phyloP scores from a whole-genome alignment of 2,797 vertebrate species.

The Cyprinodon diabolis region DNA sequence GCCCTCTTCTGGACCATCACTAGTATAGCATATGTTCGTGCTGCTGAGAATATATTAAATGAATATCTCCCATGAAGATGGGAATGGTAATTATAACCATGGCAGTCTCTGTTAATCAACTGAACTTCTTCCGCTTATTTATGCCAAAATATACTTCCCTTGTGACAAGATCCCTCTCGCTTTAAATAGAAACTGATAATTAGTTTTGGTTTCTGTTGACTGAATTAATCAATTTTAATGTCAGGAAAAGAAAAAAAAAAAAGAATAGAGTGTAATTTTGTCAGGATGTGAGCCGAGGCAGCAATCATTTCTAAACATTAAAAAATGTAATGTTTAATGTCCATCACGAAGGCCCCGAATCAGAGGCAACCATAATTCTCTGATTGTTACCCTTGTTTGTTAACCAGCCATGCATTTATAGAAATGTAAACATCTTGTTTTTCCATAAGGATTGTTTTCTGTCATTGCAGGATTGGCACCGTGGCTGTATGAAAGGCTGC shows the following conservation, averaged over 20 bases:
- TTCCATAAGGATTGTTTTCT: constrained; percentile 8
- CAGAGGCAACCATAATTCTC: not conserved
- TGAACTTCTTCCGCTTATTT: constrained; percentile 29
- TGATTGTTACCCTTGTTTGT: not conserved
- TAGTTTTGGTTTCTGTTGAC: constrained; percentile 64
- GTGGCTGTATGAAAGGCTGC: constrained; percentile 83
- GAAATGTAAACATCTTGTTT: not conserved
- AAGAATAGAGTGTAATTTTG: constrained; percentile 13
- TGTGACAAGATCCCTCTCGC: constrained; percentile 47
- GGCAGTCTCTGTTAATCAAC: constrained; percentile 55
- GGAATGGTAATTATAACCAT: constrained; percentile 43
- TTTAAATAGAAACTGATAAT: constrained; percentile 55
- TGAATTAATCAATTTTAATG: constrained; percentile 54
- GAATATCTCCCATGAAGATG: constrained; percentile 46
- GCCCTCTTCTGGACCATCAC: constrained; percentile 68
- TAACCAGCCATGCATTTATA: not conserved
- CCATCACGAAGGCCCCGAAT: not conserved
- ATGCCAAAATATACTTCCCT: constrained; percentile 38
- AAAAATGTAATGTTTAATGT: not conserved
- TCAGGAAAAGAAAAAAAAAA: constrained; percentile 37
- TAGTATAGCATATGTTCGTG: constrained; percentile 33
- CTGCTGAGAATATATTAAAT: constrained; percentile 30
- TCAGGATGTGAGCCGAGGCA: constrained; percentile 14
- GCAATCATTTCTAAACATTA: constrained; percentile 12
- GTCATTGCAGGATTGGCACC: constrained; percentile 85